Conservation (phyloP, 2,888 invertebrate genomes). For the Macrophya alboannulata region DNA sequence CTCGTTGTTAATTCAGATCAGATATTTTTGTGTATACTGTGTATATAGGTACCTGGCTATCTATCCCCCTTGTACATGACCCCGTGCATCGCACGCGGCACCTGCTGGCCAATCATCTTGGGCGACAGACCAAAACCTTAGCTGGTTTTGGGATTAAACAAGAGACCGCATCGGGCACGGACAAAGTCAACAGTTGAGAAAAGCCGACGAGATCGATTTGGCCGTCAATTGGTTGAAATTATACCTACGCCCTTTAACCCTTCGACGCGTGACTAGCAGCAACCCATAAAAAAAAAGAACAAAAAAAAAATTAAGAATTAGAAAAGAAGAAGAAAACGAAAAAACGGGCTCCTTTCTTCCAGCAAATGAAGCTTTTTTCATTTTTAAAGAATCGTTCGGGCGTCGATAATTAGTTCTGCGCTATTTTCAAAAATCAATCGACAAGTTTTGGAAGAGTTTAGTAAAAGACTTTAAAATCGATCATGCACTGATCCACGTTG, state of each 20-base stretch:
- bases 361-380: neutral
- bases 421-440: neutral
- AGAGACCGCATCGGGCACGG: conserved; percentile 40
- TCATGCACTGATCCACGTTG: no score
- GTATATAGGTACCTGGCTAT: conserved; percentile 19
- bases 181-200: conserved; percentile 47
- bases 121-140: conserved; percentile 55
- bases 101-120: conserved; percentile 53
- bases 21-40: neutral
- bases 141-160: conserved; percentile 50
- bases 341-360: neutral
- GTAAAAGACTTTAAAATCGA: neutral
- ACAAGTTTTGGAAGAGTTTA: neutral
- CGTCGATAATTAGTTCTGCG: neutral
- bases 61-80: conserved; percentile 24
- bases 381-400: neutral
- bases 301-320: neutral
- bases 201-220: conserved; percentile 18
- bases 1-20: neutral
- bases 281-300: neutral
- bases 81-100: conserved; percentile 41
- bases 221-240: conserved; percentile 43
- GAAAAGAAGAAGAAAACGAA: neutral
- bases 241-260: conserved; percentile 50
- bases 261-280: conserved; percentile 42